phyloP scores from a whole-genome alignment of 2,113 vertebrate genomes.

The Fregetta grallaria region DNA sequence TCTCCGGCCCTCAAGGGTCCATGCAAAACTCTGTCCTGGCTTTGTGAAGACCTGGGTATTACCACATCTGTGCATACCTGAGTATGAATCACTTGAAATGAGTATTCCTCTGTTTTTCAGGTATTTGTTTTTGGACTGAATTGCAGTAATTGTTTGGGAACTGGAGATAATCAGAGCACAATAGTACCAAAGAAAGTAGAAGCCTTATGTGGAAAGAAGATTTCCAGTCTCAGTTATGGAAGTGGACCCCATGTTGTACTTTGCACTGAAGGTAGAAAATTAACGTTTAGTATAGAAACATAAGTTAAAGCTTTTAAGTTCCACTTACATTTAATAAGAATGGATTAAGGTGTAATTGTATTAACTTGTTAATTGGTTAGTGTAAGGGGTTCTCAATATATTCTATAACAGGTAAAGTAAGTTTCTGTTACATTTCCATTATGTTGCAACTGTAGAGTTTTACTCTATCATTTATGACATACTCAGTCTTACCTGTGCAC shows the following conservation, averaged over 20 bases:
- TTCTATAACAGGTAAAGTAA: neutral
- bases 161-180: conserved; percentile 93
- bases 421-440: neutral
- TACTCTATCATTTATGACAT: neutral
- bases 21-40: neutral
- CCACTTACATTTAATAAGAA: neutral
- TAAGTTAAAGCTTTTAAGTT: neutral
- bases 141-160: conserved; percentile 95
- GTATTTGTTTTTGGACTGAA: conserved; percentile 94
- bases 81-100: neutral
- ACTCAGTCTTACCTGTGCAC: neutral
- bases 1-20: neutral
- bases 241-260: conserved; percentile 94
- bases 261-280: conserved; percentile 86
- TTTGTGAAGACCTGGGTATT: neutral
- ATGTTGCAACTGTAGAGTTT: neutral
- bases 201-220: conserved; percentile 90
- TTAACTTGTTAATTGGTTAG: neutral
- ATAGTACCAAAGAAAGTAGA: conserved; percentile 93
- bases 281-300: neutral
- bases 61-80: neutral
- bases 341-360: neutral
- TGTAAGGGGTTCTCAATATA: neutral
- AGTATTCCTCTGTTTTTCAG: conserved; percentile 68
- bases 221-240: conserved; percentile 91